A percentile compares a stretch with the other conserved stretches of the same genome.
Conservation (phyloP, 1,140 invertebrate species). For the Euwallacea fornicatus region DNA sequence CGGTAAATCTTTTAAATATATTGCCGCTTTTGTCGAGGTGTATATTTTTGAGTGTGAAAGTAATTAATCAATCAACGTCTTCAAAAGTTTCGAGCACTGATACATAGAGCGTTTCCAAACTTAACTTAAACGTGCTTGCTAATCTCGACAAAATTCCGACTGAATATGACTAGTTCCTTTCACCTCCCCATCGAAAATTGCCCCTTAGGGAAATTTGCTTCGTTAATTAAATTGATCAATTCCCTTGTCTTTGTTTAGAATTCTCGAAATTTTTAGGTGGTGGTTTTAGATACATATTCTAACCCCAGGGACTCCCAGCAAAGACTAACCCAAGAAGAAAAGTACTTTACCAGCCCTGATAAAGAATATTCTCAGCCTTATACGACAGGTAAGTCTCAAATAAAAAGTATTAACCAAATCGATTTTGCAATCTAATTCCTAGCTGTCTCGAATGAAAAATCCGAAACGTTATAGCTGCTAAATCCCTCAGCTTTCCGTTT, state of each 20-base stretch:
- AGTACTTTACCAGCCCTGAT: conserved; percentile 59
- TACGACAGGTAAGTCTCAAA: conserved; percentile 54
- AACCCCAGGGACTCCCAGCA: conserved; percentile 59
- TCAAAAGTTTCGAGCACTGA: not conserved
- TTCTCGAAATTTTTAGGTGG: conserved; percentile 57
- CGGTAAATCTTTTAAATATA: not conserved
- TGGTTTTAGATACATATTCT: conserved; percentile 63
- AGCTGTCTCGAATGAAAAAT: conserved; percentile 16
- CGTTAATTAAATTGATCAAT: conserved; percentile 13
- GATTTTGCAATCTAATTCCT: conserved; percentile 11
- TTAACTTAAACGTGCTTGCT: not conserved
- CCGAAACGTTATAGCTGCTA: conserved; percentile 15
- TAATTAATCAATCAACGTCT: not conserved
- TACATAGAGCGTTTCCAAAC: not conserved
- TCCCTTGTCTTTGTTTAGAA: not conserved
- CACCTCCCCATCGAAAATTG: not conserved
- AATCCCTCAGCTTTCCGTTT: conserved; percentile 23
- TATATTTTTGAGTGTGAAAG: not conserved
- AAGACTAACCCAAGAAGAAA: conserved; percentile 57
- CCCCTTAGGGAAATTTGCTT: conserved; percentile 11
- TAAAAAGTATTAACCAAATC: conserved; percentile 8
- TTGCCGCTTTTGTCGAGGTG: conserved; percentile 5
- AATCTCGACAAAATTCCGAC: conserved; percentile 8
- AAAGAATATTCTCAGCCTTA: conserved; percentile 63
- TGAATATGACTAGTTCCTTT: conserved; percentile 7